These are phyloP conservation scores for Hemibagrus guttatus DNA, from an alignment of 2,797 vertebrate species.

Conservation along the genomic window DNA sequence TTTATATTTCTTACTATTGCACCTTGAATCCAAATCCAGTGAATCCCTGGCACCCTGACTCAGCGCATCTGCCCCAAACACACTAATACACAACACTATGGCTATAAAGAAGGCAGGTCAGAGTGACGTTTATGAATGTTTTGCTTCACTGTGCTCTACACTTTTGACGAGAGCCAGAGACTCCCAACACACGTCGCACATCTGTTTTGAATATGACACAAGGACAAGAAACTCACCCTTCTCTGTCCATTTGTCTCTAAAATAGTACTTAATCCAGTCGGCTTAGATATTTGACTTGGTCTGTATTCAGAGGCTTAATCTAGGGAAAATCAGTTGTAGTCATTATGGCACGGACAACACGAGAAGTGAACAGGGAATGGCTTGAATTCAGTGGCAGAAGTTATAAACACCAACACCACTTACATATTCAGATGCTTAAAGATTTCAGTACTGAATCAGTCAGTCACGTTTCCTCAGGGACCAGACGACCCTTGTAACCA, in stretches of 20 bases:
- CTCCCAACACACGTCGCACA: background rate
- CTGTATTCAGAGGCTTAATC: background rate
- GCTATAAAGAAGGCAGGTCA: background rate
- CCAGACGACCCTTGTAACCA: slow-evolving; percentile 52
- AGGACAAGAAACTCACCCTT: background rate
- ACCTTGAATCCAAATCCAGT: background rate
- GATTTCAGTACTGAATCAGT: slow-evolving; percentile 25
- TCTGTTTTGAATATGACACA: background rate
- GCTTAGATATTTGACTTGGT: background rate
- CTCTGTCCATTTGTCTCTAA: background rate
- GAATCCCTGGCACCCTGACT: background rate
- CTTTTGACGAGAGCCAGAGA: background rate
- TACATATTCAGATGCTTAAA: background rate
- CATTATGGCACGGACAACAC: background rate
- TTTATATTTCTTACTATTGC: background rate
- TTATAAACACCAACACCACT: background rate
- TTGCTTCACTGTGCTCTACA: background rate
- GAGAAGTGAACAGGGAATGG: background rate
- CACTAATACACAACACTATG: background rate
- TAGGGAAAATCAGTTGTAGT: background rate
- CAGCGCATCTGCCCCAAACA: background rate
- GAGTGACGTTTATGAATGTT: background rate
- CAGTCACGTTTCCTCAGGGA: slow-evolving; percentile 23
- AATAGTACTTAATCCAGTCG: background rate
- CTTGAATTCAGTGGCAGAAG: background rate